Percentiles rank a stretch among this genome's conserved stretches.
Conservation (phyloP, 2,113 vertebrate genomes). For the Phycodurus eques region DNA sequence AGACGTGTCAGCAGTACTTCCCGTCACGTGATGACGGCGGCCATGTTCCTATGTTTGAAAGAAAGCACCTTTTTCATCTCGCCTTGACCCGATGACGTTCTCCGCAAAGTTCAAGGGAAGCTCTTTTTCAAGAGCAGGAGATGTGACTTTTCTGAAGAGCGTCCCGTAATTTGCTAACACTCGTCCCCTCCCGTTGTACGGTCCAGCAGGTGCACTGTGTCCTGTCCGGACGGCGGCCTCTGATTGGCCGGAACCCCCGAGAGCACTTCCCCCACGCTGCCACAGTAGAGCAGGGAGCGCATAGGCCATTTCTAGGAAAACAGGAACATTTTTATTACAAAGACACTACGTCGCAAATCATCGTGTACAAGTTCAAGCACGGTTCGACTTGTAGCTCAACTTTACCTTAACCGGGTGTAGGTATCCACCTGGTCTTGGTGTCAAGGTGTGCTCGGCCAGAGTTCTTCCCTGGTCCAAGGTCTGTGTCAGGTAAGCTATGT, state of each 20-base stretch:
- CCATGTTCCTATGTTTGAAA: not conserved
- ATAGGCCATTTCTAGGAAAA: conserved; percentile 84
- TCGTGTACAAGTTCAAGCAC: not conserved
- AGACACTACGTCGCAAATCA: not conserved
- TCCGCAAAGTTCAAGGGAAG: not conserved
- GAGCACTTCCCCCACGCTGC: conserved; percentile 68
- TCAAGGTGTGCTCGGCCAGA: conserved; percentile 31
- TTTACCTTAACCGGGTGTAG: conserved; percentile 83
- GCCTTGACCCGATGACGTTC: not conserved
- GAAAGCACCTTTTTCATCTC: not conserved
- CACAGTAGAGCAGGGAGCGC: conserved; percentile 81
- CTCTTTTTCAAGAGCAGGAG: not conserved
- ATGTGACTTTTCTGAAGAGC: not conserved
- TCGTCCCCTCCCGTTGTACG: conserved; percentile 35
- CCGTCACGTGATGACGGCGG: no score
- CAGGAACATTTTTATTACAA: not conserved
- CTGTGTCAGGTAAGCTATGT: conserved; percentile 83
- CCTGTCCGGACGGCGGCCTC: conserved; percentile 27
- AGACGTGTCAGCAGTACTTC: not conserved
- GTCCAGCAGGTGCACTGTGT: conserved; percentile 22
- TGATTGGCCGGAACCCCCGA: conserved; percentile 55
- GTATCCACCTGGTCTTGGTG: conserved; percentile 67
- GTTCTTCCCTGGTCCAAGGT: conserved; percentile 69
- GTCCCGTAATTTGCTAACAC: conserved; percentile 16
- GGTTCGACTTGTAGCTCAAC: not conserved